Evolutionary conservation across 2,797 vertebrate genomes (phyloP), one percentile per base, ranked within the genome.

Genomic region (Chelonia mydas): DNA sequence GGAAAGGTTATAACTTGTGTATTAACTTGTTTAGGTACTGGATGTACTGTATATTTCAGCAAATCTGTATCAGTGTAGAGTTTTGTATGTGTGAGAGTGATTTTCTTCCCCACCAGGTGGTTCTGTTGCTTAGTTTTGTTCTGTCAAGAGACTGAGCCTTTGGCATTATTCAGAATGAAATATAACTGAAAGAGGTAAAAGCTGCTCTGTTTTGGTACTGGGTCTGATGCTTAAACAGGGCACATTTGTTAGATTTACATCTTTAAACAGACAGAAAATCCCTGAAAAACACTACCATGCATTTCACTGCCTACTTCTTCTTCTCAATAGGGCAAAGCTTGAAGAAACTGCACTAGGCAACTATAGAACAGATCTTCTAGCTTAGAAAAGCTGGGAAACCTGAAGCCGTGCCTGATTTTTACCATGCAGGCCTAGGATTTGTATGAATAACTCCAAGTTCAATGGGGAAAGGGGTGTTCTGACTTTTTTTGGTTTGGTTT

Each of bases 31-130:
- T 55, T 0, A 0, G 59, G 50, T 23, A 87, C 45, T 15, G 65
- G 83, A 47, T 65, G 31, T 16, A 21, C 7, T 12, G 16, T 23
- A 47, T 28, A 45, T 47, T 76, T 47, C 72, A 76, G 4, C 45
- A 47, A 13, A 47, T 45, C 72, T 11, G 57, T 0, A 1, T 74
- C 51, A 57, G 53, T 33, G 3, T 1, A 1, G 41, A 2, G 8
- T 1, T 11, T 31, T 21, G 47, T 50, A n/a, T 1, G 47, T 61
- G n/a, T 2, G 76, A 21, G 68, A 15, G 15, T 27, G 86, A 33
- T 0, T 10, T 16, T 49, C 1, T 33, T 81, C 83, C 82, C 96
- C 96, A 57, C 94, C n/a, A 41, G 96, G 90, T 83, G 96, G 95
- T 88, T 96, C 96, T 96, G 92, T 90, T 87, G 87, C 86, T 2